A percentile compares a stretch with the other conserved stretches of the same genome.
phyloP scores from a whole-genome alignment of 2,888 invertebrate genomes.

The Drosophila neonasuta region DNA sequence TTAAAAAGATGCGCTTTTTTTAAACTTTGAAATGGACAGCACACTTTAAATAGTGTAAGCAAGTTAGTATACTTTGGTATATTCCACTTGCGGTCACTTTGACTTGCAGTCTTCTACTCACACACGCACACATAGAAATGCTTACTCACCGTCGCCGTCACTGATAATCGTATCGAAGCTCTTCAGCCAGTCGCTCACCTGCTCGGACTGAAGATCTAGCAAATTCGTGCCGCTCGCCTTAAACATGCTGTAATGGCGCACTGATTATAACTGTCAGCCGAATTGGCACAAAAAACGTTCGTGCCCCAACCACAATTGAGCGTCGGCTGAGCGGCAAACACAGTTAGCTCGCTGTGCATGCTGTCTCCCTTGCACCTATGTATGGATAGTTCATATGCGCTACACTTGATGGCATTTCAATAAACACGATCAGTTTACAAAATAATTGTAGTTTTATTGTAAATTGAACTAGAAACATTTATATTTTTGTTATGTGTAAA shows the following conservation, averaged over 20 bases:
- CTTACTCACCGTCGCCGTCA: slow-evolving; percentile 91
- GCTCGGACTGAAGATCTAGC: slow-evolving; percentile 84
- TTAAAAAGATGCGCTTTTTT: neutral
- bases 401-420: slow-evolving; percentile 36
- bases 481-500: slow-evolving; percentile 28
- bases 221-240: slow-evolving; percentile 82
- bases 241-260: slow-evolving; percentile 72
- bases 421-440: slow-evolving; percentile 22
- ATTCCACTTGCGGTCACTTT: slow-evolving; percentile 2
- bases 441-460: slow-evolving; percentile 44
- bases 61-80: neutral
- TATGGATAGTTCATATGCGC: slow-evolving; percentile 12
- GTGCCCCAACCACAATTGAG: slow-evolving; percentile 25
- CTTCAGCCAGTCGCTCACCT: slow-evolving; percentile 85
- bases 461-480: slow-evolving; percentile 60
- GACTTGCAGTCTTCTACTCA: slow-evolving; percentile 6
- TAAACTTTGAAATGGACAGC: no score
- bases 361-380: slow-evolving; percentile 18
- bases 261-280: slow-evolving; percentile 26
- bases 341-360: slow-evolving; percentile 24
- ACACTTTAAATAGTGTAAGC: neutral
- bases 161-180: slow-evolving; percentile 91
- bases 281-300: slow-evolving; percentile 4
- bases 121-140: neutral
- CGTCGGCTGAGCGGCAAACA: slow-evolving; percentile 26